Evolutionary conservation across 2,113 vertebrate species (phyloP), one percentile per base, ranked within the genome.

Genomic region (Phylloscopus whistleri): DNA sequence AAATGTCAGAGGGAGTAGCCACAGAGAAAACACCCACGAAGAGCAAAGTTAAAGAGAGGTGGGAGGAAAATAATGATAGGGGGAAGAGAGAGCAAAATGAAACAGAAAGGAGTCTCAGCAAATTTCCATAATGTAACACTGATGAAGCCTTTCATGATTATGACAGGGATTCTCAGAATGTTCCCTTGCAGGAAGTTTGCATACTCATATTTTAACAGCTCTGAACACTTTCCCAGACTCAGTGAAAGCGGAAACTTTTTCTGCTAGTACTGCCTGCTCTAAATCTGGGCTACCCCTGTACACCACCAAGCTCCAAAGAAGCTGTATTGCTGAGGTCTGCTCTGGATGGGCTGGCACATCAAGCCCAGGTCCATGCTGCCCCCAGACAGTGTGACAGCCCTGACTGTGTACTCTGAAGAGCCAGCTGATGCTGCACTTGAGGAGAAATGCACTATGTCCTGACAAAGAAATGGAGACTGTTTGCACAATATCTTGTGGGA

Each of bases 121-220:
- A 28, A 89, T 95, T 93, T 94, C 78, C 75, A 87, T 94, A 93
- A 88, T 87, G 49, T 75, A 73, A 39, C 85, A 88, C 78, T 94
- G 78, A 93, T 90, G 62, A 95, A 87, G 85, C n/a, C 28, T 87
- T 91, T 94, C 49, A 80, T 91, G 70, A 88, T 76, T 85, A 53
- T 18, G 73, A 59, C 67, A 86, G 39, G 16, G 15, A 46, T 88
- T 64, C 80, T 93, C 63, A 90, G 79, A 88, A 74, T 51, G 27
- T 88, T 94, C 72, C 43, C 31, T 90, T 86, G 43, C 53, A 93
- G 55, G 72, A 90, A 74, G 41, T 84, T 92, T 84, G 55, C 59
- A 70, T 86, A 70, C 68, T 62, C 14, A 7, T 51, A 62, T 83
- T 93, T 90, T 67, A 86, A 80, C 76, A 44, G 52, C 30, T 63